These are phyloP conservation scores for Chiropotes sagulatus DNA, from an alignment of 2,797 vertebrate genomes.

Conservation along the genomic window DNA sequence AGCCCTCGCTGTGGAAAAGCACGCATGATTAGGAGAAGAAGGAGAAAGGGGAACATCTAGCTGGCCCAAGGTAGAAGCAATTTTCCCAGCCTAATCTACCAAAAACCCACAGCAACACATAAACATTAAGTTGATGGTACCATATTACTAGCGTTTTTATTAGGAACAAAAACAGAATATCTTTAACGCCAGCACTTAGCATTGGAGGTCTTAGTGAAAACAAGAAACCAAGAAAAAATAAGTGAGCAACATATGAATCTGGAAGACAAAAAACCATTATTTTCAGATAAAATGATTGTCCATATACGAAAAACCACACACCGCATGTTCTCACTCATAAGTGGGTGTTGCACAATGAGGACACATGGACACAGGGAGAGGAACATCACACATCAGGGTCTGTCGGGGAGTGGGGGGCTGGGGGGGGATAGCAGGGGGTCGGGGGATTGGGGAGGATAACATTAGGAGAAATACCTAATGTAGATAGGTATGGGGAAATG, in stretches of 20 bases:
- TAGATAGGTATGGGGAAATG: too few species aligned
- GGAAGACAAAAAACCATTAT: neutral
- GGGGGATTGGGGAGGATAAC: too few species aligned
- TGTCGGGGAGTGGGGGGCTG: too few species aligned
- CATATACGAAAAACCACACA: too few species aligned
- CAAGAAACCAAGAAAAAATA: neutral
- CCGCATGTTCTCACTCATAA: too few species aligned
- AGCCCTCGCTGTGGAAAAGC: neutral
- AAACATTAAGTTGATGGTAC: neutral
- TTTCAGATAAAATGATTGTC: neutral
- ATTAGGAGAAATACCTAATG: too few species aligned
- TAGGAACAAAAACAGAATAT: neutral
- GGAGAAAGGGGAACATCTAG: accelerated
- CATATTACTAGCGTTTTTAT: neutral
- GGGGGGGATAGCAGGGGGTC: too few species aligned
- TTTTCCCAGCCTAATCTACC: neutral
- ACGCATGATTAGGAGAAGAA: accelerated
- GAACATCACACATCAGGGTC: too few species aligned
- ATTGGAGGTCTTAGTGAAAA: neutral
- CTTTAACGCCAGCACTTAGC: neutral
- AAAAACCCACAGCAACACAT: neutral
- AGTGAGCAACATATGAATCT: accelerated
- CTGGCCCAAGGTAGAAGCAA: neutral
- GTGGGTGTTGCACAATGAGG: too few species aligned
- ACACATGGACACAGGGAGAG: too few species aligned